These are phyloP conservation scores for Andrena bicolor DNA, from an alignment of 2,888 invertebrate genomes.

Conservation along the genomic window DNA sequence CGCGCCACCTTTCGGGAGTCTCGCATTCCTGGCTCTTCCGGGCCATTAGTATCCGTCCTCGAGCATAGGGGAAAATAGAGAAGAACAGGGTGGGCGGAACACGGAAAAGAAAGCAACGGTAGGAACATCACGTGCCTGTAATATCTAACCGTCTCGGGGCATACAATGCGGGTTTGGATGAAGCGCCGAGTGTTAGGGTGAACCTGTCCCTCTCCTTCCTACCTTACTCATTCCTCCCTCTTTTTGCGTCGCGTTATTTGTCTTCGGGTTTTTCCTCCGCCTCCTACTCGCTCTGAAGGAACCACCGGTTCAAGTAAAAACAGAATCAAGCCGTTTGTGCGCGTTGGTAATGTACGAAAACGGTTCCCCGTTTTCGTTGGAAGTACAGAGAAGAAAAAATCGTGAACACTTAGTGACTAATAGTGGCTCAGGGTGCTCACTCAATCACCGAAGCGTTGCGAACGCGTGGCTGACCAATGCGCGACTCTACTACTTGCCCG, in stretches of 20 bases:
- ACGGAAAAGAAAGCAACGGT: slow-evolving; percentile 26
- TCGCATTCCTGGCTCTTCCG: slow-evolving; percentile 68
- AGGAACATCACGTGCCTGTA: slow-evolving; percentile 69
- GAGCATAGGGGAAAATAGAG: slow-evolving; percentile 52
- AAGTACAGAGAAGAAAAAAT: slow-evolving; percentile 33
- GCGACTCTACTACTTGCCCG: slow-evolving; percentile 21
- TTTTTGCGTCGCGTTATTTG: slow-evolving; percentile 65
- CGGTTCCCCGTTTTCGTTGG: slow-evolving; percentile 64
- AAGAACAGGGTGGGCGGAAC: slow-evolving; percentile 30
- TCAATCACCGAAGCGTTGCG: neutral
- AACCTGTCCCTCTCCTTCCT: slow-evolving; percentile 21
- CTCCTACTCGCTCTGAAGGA: slow-evolving; percentile 37
- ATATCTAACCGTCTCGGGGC: slow-evolving; percentile 68
- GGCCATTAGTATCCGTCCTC: slow-evolving; percentile 74
- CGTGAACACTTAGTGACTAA: slow-evolving; percentile 35
- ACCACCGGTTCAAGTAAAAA: slow-evolving; percentile 37
- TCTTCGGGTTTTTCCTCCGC: slow-evolving; percentile 42
- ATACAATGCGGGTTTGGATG: slow-evolving; percentile 71
- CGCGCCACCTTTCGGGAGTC: slow-evolving; percentile 64
- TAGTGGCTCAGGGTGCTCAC: neutral
- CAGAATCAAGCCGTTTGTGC: slow-evolving; percentile 44
- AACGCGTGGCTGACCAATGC: slow-evolving; percentile 14
- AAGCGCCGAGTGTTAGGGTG: slow-evolving; percentile 48
- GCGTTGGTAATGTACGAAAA: slow-evolving; percentile 58
- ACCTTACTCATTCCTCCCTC: neutral